Conservation (phyloP, 2,888 invertebrate species). For the Leptodirus hochenwartii region DNA sequence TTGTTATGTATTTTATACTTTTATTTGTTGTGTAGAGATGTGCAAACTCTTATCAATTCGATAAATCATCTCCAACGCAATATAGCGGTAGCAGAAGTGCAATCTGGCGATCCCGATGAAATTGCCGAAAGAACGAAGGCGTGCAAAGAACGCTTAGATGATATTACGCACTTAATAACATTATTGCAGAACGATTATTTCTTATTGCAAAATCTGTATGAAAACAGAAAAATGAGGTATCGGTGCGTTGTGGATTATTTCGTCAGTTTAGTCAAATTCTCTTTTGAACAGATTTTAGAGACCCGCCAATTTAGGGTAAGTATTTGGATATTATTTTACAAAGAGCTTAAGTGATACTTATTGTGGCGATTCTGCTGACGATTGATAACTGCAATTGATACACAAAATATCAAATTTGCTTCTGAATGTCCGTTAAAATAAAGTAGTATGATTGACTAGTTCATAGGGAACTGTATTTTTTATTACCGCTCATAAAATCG, state of each 20-base stretch:
- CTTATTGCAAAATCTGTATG: constrained; percentile 18
- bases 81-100: constrained; percentile 26
- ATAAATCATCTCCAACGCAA: constrained; percentile 27
- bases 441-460: no score
- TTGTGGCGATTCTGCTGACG: no score
- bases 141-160: constrained; percentile 20
- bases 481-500: no score
- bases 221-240: constrained; percentile 22
- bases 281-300: constrained; percentile 35
- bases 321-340: no score
- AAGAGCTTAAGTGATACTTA: no score
- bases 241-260: constrained; percentile 24
- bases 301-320: constrained; percentile 38
- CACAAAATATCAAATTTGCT: no score
- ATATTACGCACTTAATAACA: constrained; percentile 17
- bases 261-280: constrained; percentile 23
- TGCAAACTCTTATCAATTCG: no score
- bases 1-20: no score
- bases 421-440: no score
- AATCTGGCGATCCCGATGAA: constrained; percentile 17
- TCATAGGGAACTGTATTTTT: no score
- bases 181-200: constrained; percentile 17
- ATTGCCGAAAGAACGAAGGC: constrained; percentile 19
- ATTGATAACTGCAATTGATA: no score
- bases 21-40: no score